Conservation (phyloP, 2,888 invertebrate genomes). For the Tinea semifulvella region DNA sequence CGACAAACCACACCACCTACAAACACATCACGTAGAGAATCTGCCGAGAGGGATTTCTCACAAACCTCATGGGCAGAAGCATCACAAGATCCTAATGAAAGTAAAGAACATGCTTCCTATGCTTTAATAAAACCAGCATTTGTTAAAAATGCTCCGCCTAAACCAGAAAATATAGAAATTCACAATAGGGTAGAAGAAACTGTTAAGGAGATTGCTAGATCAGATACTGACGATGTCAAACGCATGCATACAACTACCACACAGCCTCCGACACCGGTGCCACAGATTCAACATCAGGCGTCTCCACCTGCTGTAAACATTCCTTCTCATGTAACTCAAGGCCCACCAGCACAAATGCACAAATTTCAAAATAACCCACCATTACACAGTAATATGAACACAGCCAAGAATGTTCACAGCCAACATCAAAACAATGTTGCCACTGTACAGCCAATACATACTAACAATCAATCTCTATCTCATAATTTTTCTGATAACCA, state of each 20-base stretch:
- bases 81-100: conserved; percentile 33
- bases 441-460: conserved; percentile 3
- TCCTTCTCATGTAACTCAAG: neutral
- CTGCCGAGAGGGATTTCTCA: conserved; percentile 50
- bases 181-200: neutral
- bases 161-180: conserved; percentile 28
- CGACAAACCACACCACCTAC: conserved; percentile 50
- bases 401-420: neutral
- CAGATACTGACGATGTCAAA: conserved; percentile 28
- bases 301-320: neutral
- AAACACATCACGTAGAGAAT: conserved; percentile 49
- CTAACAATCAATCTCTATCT: neutral
- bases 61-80: conserved; percentile 60
- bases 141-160: conserved; percentile 31
- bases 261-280: conserved; percentile 13
- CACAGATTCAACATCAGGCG: neutral
- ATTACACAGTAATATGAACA: conserved; percentile 24
- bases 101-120: conserved; percentile 30
- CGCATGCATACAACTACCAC: conserved; percentile 11
- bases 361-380: conserved; percentile 29
- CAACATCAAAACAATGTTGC: conserved; percentile 24
- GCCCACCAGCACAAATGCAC: conserved; percentile 26
- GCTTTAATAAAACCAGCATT: conserved; percentile 26
- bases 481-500: conserved; percentile 28
- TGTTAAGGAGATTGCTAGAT: conserved; percentile 27